Evolutionary conservation across 2,888 invertebrate genomes (phyloP).

Genomic region (Hesperia comma): DNA sequence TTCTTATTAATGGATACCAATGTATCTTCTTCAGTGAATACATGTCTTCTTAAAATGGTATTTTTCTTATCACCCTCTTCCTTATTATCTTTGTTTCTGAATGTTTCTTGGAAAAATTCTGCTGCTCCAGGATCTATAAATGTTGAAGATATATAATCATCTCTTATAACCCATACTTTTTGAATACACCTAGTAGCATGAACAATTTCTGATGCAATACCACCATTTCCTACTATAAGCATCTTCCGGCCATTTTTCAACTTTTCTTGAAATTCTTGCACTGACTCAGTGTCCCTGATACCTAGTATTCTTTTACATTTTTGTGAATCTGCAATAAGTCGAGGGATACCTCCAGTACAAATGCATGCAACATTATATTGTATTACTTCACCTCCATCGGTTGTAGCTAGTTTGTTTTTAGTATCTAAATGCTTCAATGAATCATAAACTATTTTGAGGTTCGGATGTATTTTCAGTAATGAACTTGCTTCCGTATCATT

Average conservation of each 20-base stretch:
- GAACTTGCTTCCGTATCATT: slow-evolving; percentile 87
- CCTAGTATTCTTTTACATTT: slow-evolving; percentile 89
- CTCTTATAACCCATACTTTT: slow-evolving; percentile 97
- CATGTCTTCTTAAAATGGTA: slow-evolving; percentile 85
- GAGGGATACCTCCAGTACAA: slow-evolving; percentile 95
- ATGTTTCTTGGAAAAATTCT: slow-evolving; percentile 90
- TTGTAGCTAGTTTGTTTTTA: slow-evolving; percentile 78
- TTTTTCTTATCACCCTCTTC: slow-evolving; percentile 45
- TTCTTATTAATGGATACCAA: slow-evolving; percentile 66
- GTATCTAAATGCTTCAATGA: slow-evolving; percentile 84
- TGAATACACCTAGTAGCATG: slow-evolving; percentile 93
- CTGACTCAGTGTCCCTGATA: slow-evolving; percentile 97
- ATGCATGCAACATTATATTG: slow-evolving; percentile 93
- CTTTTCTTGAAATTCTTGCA: slow-evolving; percentile 89
- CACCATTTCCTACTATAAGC: slow-evolving; percentile 97
- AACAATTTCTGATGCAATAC: slow-evolving; percentile 98
- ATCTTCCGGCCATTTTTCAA: slow-evolving; percentile 88
- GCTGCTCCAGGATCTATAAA: slow-evolving; percentile 98
- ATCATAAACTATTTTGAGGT: slow-evolving; percentile 88
- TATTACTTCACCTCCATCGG: slow-evolving; percentile 81
- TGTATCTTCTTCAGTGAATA: slow-evolving; percentile 85
- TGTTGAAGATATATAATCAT: slow-evolving; percentile 95
- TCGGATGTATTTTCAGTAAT: slow-evolving; percentile 85
- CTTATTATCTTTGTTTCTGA: slow-evolving; percentile 51
- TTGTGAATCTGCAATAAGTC: slow-evolving; percentile 85